phyloP scores from a whole-genome alignment of 2,113 vertebrate genomes.

The Herpailurus yagouaroundi region DNA sequence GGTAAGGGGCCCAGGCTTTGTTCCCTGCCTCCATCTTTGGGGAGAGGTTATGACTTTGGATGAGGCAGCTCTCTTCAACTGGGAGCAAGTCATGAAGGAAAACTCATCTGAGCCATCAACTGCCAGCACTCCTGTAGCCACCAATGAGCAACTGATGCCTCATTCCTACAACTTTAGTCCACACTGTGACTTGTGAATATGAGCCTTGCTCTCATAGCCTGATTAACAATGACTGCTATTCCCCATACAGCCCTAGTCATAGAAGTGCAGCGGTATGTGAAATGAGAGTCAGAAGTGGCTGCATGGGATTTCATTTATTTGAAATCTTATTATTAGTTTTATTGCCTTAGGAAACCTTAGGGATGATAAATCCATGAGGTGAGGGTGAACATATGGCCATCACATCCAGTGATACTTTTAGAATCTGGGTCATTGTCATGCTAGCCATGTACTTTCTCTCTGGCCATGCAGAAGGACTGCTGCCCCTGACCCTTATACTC shows the following conservation, averaged over 20 bases:
- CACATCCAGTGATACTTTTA: neutral
- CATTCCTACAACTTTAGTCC: neutral
- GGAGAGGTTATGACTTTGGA: neutral
- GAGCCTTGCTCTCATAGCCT: neutral
- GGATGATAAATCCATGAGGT: neutral
- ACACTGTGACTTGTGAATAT: neutral
- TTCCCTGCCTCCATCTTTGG: neutral
- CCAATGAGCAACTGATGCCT: neutral
- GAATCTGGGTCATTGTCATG: neutral
- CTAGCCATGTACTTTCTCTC: neutral
- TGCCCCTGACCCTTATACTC: neutral
- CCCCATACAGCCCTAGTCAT: neutral
- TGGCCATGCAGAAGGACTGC: neutral
- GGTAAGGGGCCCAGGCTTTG: neutral
- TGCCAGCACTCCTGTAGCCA: neutral
- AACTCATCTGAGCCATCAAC: neutral
- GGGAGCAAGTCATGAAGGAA: neutral
- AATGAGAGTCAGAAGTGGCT: neutral
- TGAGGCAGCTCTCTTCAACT: neutral
- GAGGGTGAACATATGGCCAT: neutral
- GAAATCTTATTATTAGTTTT: conserved; percentile 20
- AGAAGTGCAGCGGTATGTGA: neutral
- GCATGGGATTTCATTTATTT: neutral
- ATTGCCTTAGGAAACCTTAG: neutral
- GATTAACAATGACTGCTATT: neutral